Evolutionary conservation across 2,888 invertebrate genomes (phyloP).

Genomic region (Stegophylla sp.): DNA sequence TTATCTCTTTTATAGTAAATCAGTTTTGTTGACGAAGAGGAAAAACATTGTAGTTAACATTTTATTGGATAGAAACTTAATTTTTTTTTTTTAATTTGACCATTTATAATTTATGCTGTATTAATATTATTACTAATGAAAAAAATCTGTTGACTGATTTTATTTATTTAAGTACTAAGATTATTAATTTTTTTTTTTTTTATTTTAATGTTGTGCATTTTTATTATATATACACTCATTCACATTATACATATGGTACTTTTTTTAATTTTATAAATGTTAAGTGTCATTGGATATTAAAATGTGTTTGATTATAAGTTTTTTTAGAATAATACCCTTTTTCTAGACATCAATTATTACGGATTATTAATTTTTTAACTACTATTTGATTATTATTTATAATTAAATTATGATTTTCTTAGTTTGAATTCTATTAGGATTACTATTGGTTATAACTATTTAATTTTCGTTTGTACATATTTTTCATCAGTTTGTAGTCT

Average conservation of each 20-base stretch:
- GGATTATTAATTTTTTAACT: slow-evolving; percentile 29
- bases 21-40: neutral
- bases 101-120: slow-evolving; percentile 41
- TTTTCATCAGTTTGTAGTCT: slow-evolving; percentile 39
- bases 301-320: neutral
- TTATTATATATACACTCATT: neutral
- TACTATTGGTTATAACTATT: slow-evolving; percentile 17
- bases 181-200: neutral
- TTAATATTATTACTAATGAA: slow-evolving; percentile 21
- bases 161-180: slow-evolving; percentile 14
- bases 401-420: neutral
- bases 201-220: neutral
- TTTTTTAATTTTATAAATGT: slow-evolving; percentile 8
- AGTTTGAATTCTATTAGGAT: slow-evolving; percentile 19
- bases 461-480: slow-evolving; percentile 7
- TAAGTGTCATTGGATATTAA: slow-evolving; percentile 30
- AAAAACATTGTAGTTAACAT: neutral
- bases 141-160: slow-evolving; percentile 44
- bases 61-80: neutral
- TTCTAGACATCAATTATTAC: slow-evolving; percentile 14
- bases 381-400: slow-evolving; percentile 8
- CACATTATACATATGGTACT: slow-evolving; percentile 14
- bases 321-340: neutral
- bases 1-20: neutral
- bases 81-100: slow-evolving; percentile 16